Evolutionary conservation across 2,797 vertebrate genomes (phyloP).

Genomic region (Pelodytes ibericus): DNA sequence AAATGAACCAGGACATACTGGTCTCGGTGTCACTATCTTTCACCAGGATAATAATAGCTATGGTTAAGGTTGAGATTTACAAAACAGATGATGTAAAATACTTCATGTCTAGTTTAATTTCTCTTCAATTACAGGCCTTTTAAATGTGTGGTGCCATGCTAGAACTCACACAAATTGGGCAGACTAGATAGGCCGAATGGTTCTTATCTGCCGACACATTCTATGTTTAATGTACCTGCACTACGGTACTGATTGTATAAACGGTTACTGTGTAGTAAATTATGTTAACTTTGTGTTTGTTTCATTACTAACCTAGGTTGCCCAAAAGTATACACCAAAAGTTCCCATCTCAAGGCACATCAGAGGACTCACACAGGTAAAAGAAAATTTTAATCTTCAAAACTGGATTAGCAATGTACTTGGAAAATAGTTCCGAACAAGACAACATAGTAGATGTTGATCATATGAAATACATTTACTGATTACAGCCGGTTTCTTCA

Average conservation of each 20-base stretch:
- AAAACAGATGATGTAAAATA: too few species aligned
- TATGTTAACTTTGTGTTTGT: neutral
- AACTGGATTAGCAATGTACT: neutral
- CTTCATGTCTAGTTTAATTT: too few species aligned
- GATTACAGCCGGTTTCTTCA: neutral
- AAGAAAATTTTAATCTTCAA: slow-evolving; percentile 27
- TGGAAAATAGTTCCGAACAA: too few species aligned
- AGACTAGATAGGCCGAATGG: too few species aligned
- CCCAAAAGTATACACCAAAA: slow-evolving; percentile 93
- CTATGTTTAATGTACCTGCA: too few species aligned
- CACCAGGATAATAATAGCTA: neutral
- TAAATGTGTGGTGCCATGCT: too few species aligned
- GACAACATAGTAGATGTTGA: neutral
- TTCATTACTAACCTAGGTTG: slow-evolving; percentile 74
- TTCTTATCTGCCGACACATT: too few species aligned
- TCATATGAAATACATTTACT: neutral
- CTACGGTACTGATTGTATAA: too few species aligned
- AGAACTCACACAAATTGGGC: too few species aligned
- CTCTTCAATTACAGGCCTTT: too few species aligned
- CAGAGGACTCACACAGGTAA: slow-evolving; percentile 92
- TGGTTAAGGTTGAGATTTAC: too few species aligned
- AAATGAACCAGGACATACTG: neutral
- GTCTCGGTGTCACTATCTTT: neutral
- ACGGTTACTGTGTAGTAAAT: too few species aligned
- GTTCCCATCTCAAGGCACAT: slow-evolving; percentile 92